Percentiles rank a stretch among this genome's conserved stretches.
These are phyloP conservation scores for Cotesia typhae DNA, from an alignment of 1,140 invertebrate genomes.

Conservation along the genomic window DNA sequence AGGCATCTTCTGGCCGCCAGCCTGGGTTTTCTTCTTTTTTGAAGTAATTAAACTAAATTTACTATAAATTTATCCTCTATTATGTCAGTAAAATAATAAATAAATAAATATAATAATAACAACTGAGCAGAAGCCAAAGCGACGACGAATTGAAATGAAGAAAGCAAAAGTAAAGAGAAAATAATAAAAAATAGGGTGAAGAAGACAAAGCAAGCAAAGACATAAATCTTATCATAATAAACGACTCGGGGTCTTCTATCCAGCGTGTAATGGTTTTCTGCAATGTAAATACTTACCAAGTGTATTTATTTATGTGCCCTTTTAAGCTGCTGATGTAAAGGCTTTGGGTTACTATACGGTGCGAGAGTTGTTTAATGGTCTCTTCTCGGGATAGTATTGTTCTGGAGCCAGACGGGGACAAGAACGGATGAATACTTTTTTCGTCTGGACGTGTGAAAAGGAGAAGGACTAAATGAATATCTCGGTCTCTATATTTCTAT, in stretches of 20 bases:
- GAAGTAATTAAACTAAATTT: not conserved
- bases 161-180: too few species aligned
- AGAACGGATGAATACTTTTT: slow-evolving; percentile 26
- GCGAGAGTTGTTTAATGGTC: slow-evolving; percentile 21
- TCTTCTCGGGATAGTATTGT: slow-evolving; percentile 11
- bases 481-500: too few species aligned
- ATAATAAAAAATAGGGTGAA: too few species aligned
- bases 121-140: too few species aligned
- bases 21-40: not conserved
- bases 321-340: not conserved
- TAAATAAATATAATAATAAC: too few species aligned
- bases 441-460: slow-evolving; percentile 55
- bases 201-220: not conserved
- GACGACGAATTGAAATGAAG: too few species aligned
- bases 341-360: slow-evolving; percentile 18
- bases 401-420: slow-evolving; percentile 15
- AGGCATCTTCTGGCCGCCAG: slow-evolving; percentile 20
- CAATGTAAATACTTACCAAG: slow-evolving; percentile 27
- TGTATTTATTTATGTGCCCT: slow-evolving; percentile 32
- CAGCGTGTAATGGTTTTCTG: too few species aligned
- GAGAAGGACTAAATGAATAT: slow-evolving; percentile 53
- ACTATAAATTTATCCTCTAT: too few species aligned
- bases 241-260: too few species aligned
- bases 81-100: too few species aligned
- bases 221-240: slow-evolving; percentile 8